Conservation (phyloP, 2,888 invertebrate genomes). For the Pristionchus mayeri region DNA sequence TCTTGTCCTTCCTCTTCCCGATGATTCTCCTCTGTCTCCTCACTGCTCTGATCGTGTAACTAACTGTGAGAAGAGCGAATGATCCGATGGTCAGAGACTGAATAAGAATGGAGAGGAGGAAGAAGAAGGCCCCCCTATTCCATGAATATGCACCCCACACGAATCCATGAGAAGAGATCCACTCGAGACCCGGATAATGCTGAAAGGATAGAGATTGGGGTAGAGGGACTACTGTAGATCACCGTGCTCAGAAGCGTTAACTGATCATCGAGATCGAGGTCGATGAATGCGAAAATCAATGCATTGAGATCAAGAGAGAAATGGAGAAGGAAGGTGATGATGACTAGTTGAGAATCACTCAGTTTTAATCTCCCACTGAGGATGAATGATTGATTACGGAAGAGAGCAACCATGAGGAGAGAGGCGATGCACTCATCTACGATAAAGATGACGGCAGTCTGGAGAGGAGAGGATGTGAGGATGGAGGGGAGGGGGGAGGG, state of each 20-base stretch:
- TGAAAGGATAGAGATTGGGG: not conserved
- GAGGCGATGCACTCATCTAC: conserved; percentile 44
- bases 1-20: not conserved
- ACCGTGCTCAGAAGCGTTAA: not conserved
- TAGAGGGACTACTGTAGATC: not conserved
- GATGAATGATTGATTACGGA: conserved; percentile 44
- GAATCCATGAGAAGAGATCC: conserved; percentile 19
- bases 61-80: not conserved
- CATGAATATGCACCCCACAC: conserved; percentile 14
- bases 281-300: not conserved
- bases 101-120: conserved; percentile 2
- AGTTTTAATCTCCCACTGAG: not conserved
- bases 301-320: not conserved
- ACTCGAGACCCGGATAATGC: not conserved
- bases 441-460: conserved; percentile 19
- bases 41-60: conserved; percentile 22
- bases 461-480: not conserved
- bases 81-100: conserved; percentile 25
- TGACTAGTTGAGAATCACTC: not conserved
- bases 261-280: not conserved
- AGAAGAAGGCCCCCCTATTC: not conserved
- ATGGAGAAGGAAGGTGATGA: not conserved
- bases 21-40: conserved; percentile 32
- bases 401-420: conserved; percentile 38
- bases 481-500: not conserved